A percentile compares a stretch with the other conserved stretches of the same genome.
Evolutionary conservation across 2,888 invertebrate genomes (phyloP).

Genomic region (Oasisia sp.): DNA sequence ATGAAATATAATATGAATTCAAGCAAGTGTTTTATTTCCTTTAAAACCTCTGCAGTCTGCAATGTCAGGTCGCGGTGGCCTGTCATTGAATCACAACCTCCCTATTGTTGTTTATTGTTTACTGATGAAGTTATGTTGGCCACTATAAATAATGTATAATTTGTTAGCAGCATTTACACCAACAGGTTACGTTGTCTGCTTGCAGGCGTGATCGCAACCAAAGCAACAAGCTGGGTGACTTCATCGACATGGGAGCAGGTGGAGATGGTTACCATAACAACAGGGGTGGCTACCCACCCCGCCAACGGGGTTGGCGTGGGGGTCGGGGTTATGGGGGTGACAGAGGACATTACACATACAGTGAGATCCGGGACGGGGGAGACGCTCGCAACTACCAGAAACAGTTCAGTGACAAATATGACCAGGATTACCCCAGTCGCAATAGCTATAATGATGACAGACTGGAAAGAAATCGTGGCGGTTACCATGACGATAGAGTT

Average conservation of each 20-base stretch:
- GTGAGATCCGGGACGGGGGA: constrained; percentile 8
- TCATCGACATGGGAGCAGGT: constrained; percentile 22
- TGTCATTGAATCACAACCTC: no score
- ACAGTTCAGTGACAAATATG: neutral
- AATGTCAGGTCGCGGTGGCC: no score
- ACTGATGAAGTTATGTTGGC: no score
- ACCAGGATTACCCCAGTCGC: constrained; percentile 24
- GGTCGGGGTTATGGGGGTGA: neutral
- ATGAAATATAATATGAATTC: no score
- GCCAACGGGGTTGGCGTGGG: neutral
- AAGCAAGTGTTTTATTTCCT: no score
- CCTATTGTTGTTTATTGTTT: no score
- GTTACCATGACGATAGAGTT: constrained; percentile 20
- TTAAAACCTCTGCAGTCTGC: no score
- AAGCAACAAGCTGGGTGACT: constrained; percentile 21
- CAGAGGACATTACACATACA: constrained; percentile 7
- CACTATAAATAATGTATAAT: no score
- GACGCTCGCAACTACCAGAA: neutral
- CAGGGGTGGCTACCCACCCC: neutral
- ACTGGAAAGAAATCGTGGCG: constrained; percentile 6
- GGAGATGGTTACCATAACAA: constrained; percentile 18
- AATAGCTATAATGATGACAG: neutral
- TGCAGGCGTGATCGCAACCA: constrained; percentile 21
- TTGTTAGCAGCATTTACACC: no score
- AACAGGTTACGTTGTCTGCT: neutral